Evolutionary conservation across 2,888 invertebrate genomes (phyloP).

Genomic region (Beris morrisii): DNA sequence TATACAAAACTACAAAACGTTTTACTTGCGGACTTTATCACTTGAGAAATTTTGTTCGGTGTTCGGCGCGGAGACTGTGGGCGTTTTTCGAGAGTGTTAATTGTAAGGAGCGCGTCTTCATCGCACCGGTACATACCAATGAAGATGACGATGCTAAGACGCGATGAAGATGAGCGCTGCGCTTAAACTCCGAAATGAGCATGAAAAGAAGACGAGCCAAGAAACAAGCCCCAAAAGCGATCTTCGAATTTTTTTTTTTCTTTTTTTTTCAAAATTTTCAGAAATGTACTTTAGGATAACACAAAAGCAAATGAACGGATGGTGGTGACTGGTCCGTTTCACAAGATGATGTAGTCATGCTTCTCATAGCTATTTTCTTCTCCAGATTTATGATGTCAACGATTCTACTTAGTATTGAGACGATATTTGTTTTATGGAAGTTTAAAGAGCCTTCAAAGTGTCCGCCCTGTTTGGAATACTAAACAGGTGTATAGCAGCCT

Average conservation of each 20-base stretch:
- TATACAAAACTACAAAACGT: neutral
- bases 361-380: slow-evolving; percentile 19
- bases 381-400: slow-evolving; percentile 27
- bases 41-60: too few relatives aligned
- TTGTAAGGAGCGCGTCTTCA: slow-evolving; percentile 7
- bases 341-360: slow-evolving; percentile 2
- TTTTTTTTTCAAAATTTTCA: too few relatives aligned
- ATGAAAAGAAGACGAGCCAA: too few relatives aligned
- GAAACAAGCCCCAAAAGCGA: too few relatives aligned
- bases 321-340: too few relatives aligned
- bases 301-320: too few relatives aligned
- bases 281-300: too few relatives aligned
- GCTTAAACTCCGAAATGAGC: neutral
- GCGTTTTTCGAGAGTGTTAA: slow-evolving; percentile 27
- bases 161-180: slow-evolving; percentile 2
- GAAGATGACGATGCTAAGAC: slow-evolving; percentile 1
- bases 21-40: too few relatives aligned
- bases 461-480: slow-evolving; percentile 26
- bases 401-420: slow-evolving; percentile 21
- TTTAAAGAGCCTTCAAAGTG: slow-evolving; percentile 28
- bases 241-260: too few relatives aligned
- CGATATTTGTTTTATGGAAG: slow-evolving; percentile 21
- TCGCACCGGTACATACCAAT: too few relatives aligned
- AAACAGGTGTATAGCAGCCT: slow-evolving; percentile 2
- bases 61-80: slow-evolving; percentile 11